Percentiles rank a stretch among this genome's conserved stretches.
phyloP scores from a whole-genome alignment of 2,113 vertebrate genomes.

The Sterrhoptilus dennistouni region DNA sequence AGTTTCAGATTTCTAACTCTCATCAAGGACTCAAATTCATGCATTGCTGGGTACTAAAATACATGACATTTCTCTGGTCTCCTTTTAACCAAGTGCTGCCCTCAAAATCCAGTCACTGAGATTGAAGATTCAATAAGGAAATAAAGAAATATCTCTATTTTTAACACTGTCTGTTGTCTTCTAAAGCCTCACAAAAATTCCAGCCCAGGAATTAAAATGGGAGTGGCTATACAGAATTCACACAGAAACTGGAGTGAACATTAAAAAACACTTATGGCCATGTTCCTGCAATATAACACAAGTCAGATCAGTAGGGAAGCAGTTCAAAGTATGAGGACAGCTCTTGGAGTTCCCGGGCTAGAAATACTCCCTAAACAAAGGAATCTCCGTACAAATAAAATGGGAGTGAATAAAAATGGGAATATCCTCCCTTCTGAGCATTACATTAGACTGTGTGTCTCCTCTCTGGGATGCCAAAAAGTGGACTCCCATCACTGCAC shows the following conservation, averaged over 20 bases:
- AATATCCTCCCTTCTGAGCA: background rate
- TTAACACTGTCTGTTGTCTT: background rate
- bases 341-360: background rate
- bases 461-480: background rate
- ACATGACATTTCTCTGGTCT: background rate
- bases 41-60: background rate
- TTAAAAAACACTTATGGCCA: background rate
- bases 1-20: background rate
- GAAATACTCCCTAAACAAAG: background rate
- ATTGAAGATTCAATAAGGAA: background rate
- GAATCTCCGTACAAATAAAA: background rate
- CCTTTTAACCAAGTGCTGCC: background rate
- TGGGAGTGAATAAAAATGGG: background rate
- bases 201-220: background rate
- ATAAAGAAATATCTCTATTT: background rate
- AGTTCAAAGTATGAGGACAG: background rate
- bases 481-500: background rate
- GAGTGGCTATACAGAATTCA: background rate
- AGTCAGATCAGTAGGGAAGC: background rate
- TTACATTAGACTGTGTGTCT: fast-evolving
- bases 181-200: background rate
- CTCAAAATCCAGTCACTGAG: background rate
- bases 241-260: background rate
- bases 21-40: background rate
- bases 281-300: background rate